Evolutionary conservation across 2,888 invertebrate species (phyloP), one percentile per base, ranked within the genome.

Genomic region (Papilio elwesi): DNA sequence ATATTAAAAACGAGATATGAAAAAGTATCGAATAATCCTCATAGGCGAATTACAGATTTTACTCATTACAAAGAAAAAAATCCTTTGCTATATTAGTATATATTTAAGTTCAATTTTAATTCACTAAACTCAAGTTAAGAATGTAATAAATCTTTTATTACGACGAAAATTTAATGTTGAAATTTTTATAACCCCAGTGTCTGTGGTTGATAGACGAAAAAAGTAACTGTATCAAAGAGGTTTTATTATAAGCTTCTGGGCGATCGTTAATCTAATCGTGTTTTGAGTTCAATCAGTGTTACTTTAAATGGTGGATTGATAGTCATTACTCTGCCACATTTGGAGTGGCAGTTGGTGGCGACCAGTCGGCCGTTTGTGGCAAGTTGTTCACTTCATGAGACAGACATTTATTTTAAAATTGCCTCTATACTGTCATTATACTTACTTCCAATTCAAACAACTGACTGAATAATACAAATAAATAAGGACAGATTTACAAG

Each of bases 291-390:
- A 72, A 72, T 68, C 49, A 72, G 16, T 64, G 53, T 55, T 43
- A 49, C 72, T 72, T 62, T 53, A 68, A 68, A 55, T 68, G 72
- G 68, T 64, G 8, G 26, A 62, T 47, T 62, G 67, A 62, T 67
- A 53, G 59, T 65, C 59, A 71, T 66, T 71, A 66, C 51, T n/a
- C 64, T 68, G 51, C 73, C 65, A 57, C 52, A 68, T 73, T 73
- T 59, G 73, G 73, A 57, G 57, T 69, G 73, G 51, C 64, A 73
- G 73, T 65, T 69, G 69, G 57, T 47, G 55, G 36, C 15, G 49
- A 69, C 64, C 51, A 51, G 43, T 51, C 43, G 16, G 11, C 73
- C 73, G 57, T 69, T 57, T 69, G 57, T 36, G 69, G 73, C 49
- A 65, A 65, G 49, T 49, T 53, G 68, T 55, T 43, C 11, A 51